A percentile compares a stretch with the other conserved stretches of the same genome.
Conservation (phyloP, 2,797 vertebrate genomes). For the Leptodactylus fallax region DNA sequence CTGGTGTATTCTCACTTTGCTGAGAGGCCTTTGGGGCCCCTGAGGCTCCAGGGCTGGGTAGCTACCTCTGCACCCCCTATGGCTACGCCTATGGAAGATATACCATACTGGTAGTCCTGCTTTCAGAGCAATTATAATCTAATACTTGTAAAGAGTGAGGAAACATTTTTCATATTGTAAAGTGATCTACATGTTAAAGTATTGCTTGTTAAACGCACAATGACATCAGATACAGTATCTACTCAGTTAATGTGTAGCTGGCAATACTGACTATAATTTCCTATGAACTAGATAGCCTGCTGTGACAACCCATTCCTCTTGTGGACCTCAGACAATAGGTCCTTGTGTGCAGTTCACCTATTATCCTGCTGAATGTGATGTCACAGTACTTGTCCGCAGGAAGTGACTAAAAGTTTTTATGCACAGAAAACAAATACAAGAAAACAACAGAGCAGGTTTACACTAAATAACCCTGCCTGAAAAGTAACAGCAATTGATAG, state of each 20-base stretch:
- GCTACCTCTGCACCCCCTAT: no score
- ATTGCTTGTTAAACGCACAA: background rate
- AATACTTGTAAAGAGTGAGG: background rate
- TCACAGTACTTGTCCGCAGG: background rate
- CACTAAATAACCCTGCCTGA: slow-evolving; percentile 42
- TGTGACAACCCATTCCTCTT: background rate
- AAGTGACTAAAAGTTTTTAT: slow-evolving; percentile 10
- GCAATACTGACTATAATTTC: background rate
- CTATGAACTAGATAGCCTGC: background rate
- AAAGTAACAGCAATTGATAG: slow-evolving; percentile 28
- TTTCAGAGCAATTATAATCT: background rate
- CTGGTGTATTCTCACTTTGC: no score
- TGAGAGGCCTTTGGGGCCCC: no score
- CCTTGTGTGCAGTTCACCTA: background rate
- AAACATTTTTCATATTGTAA: background rate
- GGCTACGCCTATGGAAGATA: no score
- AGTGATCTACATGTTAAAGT: background rate
- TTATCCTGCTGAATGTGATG: background rate
- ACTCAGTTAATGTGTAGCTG: no score
- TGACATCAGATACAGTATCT: background rate
- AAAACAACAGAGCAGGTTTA: slow-evolving; percentile 34
- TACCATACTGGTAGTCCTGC: background rate
- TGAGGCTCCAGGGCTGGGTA: no score
- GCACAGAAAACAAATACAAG: slow-evolving; percentile 42
- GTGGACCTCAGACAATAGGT: background rate